These are phyloP conservation scores for Trichonephila clavipes DNA, from an alignment of 1,140 invertebrate species.

Conservation along the genomic window DNA sequence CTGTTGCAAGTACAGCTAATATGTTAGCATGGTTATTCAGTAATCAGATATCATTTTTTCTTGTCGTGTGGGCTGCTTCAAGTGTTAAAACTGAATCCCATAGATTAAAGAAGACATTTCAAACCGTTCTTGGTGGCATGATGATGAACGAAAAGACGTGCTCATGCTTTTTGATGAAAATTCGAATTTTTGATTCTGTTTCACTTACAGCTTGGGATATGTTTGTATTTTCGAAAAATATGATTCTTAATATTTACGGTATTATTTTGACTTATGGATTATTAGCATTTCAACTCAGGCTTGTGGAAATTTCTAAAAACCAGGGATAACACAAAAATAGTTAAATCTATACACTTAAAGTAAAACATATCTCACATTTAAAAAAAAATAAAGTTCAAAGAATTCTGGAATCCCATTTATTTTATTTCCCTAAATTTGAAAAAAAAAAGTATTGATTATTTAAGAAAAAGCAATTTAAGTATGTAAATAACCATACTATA, in stretches of 20 bases:
- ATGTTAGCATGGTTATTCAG: background rate
- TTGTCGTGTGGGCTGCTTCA: slow-evolving; percentile 9
- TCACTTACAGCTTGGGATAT: slow-evolving; percentile 34
- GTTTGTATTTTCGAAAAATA: background rate
- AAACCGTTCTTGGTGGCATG: background rate
- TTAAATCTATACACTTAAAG: too few species aligned
- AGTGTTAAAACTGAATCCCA: background rate
- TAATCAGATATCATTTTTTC: background rate
- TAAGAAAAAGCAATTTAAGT: too few species aligned
- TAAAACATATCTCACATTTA: too few species aligned
- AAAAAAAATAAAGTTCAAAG: too few species aligned
- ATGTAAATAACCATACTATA: too few species aligned
- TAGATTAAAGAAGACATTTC: background rate
- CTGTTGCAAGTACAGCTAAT: background rate
- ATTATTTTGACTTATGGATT: slow-evolving; percentile 49
- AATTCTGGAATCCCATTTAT: too few species aligned
- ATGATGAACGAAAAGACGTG: background rate
- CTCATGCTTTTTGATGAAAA: background rate
- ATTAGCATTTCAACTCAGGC: background rate
- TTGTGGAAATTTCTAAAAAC: too few species aligned
- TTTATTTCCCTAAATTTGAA: too few species aligned
- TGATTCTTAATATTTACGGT: background rate
- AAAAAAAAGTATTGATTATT: too few species aligned
- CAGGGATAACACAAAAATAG: too few species aligned
- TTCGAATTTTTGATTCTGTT: background rate